Evolutionary conservation across 1,140 invertebrate species (phyloP).

Genomic region (Hylaeus volcanicus): DNA sequence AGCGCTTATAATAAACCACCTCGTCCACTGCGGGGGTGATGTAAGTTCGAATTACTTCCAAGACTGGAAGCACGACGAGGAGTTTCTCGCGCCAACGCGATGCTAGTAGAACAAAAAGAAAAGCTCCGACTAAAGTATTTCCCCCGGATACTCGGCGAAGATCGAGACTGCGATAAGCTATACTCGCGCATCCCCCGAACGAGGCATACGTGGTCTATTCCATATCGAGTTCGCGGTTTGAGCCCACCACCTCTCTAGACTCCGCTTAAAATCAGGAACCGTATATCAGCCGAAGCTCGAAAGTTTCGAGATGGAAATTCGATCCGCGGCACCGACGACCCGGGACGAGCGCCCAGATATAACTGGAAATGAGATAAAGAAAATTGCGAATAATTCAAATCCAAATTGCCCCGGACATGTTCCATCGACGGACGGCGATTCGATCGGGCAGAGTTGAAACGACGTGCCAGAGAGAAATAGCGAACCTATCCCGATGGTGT

Average conservation of each 20-base stretch:
- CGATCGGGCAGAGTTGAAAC: conserved; percentile 60
- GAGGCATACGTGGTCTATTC: neutral
- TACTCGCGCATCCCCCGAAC: neutral
- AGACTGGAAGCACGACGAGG: too few relatives aligned
- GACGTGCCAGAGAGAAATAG: conserved; percentile 42
- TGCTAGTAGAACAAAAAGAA: neutral
- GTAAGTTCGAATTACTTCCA: too few relatives aligned
- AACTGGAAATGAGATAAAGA: conserved; percentile 74
- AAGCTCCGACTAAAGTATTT: neutral
- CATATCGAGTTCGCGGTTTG: conserved; percentile 11
- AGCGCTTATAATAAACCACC: too few relatives aligned
- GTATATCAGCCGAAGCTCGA: conserved; percentile 38
- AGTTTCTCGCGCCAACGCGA: neutral
- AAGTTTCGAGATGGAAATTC: conserved; percentile 63
- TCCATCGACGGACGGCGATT: conserved; percentile 69
- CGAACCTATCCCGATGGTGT: conserved; percentile 15
- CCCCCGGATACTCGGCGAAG: neutral
- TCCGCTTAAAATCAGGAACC: conserved; percentile 53
- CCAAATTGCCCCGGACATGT: conserved; percentile 77
- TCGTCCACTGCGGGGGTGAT: too few relatives aligned
- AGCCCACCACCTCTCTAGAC: neutral
- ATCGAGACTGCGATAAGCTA: conserved; percentile 13
- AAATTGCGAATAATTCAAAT: conserved; percentile 79
- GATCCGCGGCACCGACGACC: conserved; percentile 52
- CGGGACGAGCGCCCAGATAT: conserved; percentile 39